Base-by-base conservation (phyloP, 2,797 vertebrate species). In the Cynodonichthys magdalenae region DNA sequence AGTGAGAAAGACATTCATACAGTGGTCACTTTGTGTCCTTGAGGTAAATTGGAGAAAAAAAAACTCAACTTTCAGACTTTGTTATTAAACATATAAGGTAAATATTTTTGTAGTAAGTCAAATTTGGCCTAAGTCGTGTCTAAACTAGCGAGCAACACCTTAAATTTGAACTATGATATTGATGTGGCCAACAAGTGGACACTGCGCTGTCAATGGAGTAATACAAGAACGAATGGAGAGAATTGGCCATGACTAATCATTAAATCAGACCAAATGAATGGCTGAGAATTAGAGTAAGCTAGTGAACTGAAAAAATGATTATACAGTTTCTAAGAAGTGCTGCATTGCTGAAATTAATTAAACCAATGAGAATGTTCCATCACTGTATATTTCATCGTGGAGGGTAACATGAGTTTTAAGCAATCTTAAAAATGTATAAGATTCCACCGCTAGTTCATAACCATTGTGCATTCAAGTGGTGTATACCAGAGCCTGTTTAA, bases 281-380 rank as follows among this genome's bases (percentile, higher is more conserved):
- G 75, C 70, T 58, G 47, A 27, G 20, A 56, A 69, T 69, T 67
- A 60, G 49, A 53, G 75, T 54, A 9, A 69, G 64, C 63, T 64
- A 34, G 71, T 79, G 80, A 85, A 84, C 28, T 19, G 63, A 24
- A 24, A 24, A 77, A 80, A 82, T 87, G 73, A 90, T 89, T 89
- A 83, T 88, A 86, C 67, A 68, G 68, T 49, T 46, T 73, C 76
- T 65, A 61, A 74, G 73, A 59, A 61, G 68, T 77, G 65, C 58
- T 27, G 47, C 74, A 86, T 79, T 72, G 86, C 83, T 89, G 71
- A 86, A 85, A 86, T 82, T 81, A 89, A 87, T 89, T 89, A 88
- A 79, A 79, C 64, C 45, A 68, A 72, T 59, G 74, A 75, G 64
- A 79, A 82, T 63, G 70, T 69, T 74, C 69, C 28, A 59, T 77